Percentiles rank a stretch among this genome's conserved stretches.
Conservation (phyloP, 1,140 invertebrate species). For the Gryllus bimaculatus region DNA sequence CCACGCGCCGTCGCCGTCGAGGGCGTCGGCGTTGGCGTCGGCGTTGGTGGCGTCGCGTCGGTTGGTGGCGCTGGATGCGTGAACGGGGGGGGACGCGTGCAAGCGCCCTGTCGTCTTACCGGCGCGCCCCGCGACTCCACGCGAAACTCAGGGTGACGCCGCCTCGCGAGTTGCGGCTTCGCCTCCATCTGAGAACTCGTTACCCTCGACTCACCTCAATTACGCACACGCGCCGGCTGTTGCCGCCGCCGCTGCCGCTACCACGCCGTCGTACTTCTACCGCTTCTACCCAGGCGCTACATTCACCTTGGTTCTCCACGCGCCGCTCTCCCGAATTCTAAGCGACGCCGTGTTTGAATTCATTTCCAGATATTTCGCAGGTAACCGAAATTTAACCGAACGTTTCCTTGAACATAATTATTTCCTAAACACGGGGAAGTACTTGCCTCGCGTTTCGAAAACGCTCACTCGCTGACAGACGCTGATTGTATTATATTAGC, state of each 20-base stretch:
- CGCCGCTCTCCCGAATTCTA: background rate
- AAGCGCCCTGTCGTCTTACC: background rate
- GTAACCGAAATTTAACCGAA: background rate
- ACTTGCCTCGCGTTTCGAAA: background rate
- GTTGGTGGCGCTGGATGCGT: background rate
- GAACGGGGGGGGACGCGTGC: background rate
- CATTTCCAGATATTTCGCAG: background rate
- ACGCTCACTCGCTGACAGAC: background rate
- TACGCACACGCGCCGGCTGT: background rate
- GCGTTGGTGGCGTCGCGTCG: no score
- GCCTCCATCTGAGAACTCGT: constrained; percentile 2
- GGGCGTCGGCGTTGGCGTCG: no score
- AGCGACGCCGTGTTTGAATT: background rate
- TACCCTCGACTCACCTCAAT: background rate
- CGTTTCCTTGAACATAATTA: constrained; percentile 1
- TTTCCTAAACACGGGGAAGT: background rate
- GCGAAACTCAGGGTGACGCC: background rate
- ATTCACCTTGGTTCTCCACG: background rate
- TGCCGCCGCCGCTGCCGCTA: background rate
- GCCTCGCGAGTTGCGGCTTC: background rate
- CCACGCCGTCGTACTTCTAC: background rate
- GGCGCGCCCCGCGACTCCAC: background rate
- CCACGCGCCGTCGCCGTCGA: no score
- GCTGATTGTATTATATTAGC: background rate
- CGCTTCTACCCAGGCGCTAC: background rate